Conservation (phyloP, 2,888 invertebrate species). For the Stegophylla sp. region DNA sequence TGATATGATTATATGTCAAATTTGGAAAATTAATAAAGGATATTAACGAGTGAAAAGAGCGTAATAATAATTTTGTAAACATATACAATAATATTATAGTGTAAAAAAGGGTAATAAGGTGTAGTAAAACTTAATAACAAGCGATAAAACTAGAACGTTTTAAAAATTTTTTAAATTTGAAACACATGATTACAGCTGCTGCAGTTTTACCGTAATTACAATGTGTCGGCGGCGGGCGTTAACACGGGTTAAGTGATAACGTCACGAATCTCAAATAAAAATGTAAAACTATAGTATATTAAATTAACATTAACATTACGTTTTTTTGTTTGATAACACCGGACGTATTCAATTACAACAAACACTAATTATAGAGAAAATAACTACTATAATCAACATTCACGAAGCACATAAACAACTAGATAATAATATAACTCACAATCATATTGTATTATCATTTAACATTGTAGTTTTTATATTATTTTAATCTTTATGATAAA, state of each 20-base stretch:
- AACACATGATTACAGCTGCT: background rate
- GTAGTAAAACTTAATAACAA: background rate
- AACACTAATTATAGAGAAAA: background rate
- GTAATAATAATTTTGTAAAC: background rate
- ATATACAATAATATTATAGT: too few relatives aligned
- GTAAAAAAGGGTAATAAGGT: background rate
- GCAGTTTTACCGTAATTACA: background rate
- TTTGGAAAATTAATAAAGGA: background rate
- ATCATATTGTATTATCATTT: too few relatives aligned
- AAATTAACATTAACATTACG: background rate
- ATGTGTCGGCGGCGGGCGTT: background rate
- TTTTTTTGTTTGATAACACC: background rate
- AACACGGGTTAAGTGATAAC: constrained; percentile 17
- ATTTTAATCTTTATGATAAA: too few relatives aligned
- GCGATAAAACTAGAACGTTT: background rate
- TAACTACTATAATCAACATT: background rate
- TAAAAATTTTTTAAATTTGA: background rate
- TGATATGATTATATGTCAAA: background rate
- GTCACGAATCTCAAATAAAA: background rate
- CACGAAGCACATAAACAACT: background rate
- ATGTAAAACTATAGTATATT: constrained; percentile 8
- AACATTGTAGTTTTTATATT: too few relatives aligned
- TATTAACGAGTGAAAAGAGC: background rate
- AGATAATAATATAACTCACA: background rate
- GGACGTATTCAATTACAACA: background rate